A percentile compares a stretch with the other conserved stretches of the same genome.
Evolutionary conservation across 2,888 invertebrate species (phyloP).

Genomic region (Papilio gigon): DNA sequence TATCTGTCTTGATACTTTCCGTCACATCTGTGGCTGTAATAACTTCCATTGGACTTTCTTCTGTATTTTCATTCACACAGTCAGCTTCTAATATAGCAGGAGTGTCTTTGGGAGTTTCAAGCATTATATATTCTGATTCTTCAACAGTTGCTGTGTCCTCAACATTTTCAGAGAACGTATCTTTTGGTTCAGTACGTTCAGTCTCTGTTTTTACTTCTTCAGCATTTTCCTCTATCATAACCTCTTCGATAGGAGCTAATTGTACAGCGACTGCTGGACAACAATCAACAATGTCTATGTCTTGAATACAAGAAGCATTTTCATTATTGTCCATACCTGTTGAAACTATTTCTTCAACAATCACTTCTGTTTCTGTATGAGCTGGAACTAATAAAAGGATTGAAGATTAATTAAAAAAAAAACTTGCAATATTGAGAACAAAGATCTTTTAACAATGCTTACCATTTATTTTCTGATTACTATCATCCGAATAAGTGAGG

Average conservation of each 20-base stretch:
- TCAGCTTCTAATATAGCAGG: background rate
- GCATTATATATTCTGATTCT: background rate
- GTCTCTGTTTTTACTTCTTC: slow-evolving; percentile 20
- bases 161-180: background rate
- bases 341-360: slow-evolving; percentile 40
- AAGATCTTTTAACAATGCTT: background rate
- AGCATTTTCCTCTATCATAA: background rate
- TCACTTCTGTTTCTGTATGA: slow-evolving; percentile 40
- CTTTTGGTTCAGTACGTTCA: too few species aligned
- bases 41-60: background rate
- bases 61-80: background rate
- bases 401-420: background rate
- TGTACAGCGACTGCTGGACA: background rate
- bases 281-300: slow-evolving; percentile 47
- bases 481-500: slow-evolving; percentile 66
- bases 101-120: background rate
- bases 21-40: background rate
- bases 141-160: background rate
- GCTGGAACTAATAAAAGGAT: slow-evolving; percentile 34
- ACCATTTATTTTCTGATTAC: slow-evolving; percentile 45
- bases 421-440: background rate
- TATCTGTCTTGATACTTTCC: background rate
- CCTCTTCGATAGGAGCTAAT: background rate
- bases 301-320: slow-evolving; percentile 17
- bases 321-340: slow-evolving; percentile 36